These are phyloP conservation scores for Lasiommata megera DNA, from an alignment of 2,888 invertebrate genomes.

Conservation along the genomic window DNA sequence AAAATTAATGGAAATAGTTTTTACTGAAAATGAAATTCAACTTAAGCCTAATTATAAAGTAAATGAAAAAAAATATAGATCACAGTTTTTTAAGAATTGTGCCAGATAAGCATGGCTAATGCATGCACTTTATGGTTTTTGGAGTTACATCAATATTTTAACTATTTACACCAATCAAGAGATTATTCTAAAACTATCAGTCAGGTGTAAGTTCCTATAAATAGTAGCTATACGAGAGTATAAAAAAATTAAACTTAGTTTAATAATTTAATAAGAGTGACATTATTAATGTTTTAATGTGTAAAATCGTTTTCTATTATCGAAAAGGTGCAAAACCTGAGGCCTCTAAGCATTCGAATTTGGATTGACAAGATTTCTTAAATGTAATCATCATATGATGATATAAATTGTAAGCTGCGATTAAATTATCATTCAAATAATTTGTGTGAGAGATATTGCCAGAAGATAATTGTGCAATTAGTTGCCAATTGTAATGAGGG, in stretches of 20 bases:
- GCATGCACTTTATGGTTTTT: conserved; percentile 32
- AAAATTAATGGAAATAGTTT: background rate
- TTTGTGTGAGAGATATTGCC: too few species aligned
- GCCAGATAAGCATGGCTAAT: conserved; percentile 52
- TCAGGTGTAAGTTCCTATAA: conserved; percentile 58
- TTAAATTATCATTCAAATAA: too few species aligned
- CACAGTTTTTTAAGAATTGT: conserved; percentile 63
- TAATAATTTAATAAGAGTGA: background rate
- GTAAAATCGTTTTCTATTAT: background rate
- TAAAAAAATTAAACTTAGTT: conserved; percentile 34
- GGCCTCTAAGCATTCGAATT: background rate
- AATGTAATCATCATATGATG: too few species aligned
- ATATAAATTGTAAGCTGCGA: too few species aligned
- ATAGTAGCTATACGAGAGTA: conserved; percentile 42
- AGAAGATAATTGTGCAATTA: too few species aligned
- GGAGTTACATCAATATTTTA: conserved; percentile 26
- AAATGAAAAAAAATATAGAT: conserved; percentile 48
- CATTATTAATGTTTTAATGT: background rate
- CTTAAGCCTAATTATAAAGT: conserved; percentile 1
- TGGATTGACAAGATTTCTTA: background rate
- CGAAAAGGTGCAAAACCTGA: background rate
- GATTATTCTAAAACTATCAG: conserved; percentile 70
- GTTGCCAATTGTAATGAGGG: too few species aligned
- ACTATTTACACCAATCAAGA: conserved; percentile 52
- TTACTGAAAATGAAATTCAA: background rate